Conservation (phyloP, 2,113 vertebrate genomes). For the Corythaeola cristata region DNA sequence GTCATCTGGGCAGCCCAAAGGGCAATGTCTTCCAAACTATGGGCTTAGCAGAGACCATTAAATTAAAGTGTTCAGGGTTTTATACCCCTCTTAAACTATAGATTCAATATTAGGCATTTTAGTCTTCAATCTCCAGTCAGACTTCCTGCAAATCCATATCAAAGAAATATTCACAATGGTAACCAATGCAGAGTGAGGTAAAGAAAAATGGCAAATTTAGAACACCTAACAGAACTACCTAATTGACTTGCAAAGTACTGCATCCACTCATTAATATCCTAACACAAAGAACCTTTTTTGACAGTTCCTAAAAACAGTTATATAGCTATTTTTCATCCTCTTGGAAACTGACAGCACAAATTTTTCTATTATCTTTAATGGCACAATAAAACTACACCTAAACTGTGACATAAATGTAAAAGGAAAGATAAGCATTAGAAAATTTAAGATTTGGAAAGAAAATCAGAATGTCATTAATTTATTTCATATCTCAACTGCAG, state of each 20-base stretch:
- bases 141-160: slow-evolving; percentile 50
- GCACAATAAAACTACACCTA: not conserved
- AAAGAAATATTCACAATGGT: slow-evolving; percentile 47
- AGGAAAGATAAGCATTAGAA: not conserved
- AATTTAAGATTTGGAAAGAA: slow-evolving; percentile 17
- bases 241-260: not conserved
- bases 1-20: slow-evolving; percentile 10
- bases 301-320: not conserved
- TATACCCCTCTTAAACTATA: slow-evolving; percentile 42
- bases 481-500: slow-evolving; percentile 19
- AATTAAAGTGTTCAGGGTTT: slow-evolving; percentile 50
- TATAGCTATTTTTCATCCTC: not conserved
- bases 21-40: not conserved
- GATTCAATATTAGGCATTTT: not conserved
- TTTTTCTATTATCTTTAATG: not conserved
- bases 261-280: not conserved
- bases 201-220: slow-evolving; percentile 46
- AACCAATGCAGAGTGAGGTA: not conserved
- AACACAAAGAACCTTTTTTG: not conserved
- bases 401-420: not conserved
- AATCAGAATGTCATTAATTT: slow-evolving; percentile 24
- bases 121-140: slow-evolving; percentile 26
- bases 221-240: not conserved
- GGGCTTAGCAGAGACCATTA: slow-evolving; percentile 26
- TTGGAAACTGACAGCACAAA: not conserved